Evolutionary conservation across 1,140 invertebrate genomes (phyloP).

Genomic region (Penaeus vannamei): DNA sequence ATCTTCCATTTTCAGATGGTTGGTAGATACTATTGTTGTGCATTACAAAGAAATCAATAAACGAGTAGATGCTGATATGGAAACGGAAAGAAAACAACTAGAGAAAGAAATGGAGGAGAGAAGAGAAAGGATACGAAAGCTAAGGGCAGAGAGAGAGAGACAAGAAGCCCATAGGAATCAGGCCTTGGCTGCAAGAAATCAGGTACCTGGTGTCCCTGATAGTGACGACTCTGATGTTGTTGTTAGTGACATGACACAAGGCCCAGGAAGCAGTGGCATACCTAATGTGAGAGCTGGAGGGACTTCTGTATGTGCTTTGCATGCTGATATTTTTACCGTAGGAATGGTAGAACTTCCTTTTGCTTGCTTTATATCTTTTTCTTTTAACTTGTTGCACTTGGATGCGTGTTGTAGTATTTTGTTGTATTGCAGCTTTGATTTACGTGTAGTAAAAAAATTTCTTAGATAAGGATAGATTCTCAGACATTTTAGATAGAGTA

Average conservation of each 20-base stretch:
- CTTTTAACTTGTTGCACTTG: too few species aligned
- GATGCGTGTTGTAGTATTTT: too few species aligned
- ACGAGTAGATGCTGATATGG: slow-evolving; percentile 54
- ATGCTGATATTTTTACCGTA: neutral
- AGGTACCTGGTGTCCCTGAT: neutral
- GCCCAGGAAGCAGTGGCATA: slow-evolving; percentile 10
- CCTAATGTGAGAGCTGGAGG: slow-evolving; percentile 42
- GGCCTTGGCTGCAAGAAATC: neutral
- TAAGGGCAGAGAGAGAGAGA: slow-evolving; percentile 45
- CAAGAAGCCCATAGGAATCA: slow-evolving; percentile 13
- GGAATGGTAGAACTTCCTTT: neutral
- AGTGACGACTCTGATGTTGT: slow-evolving; percentile 10
- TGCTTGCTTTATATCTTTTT: neutral
- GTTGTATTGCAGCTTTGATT: too few species aligned
- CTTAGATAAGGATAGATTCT: too few species aligned
- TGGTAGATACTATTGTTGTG: slow-evolving; percentile 66
- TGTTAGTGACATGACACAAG: neutral
- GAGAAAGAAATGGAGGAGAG: slow-evolving; percentile 46
- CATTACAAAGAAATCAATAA: slow-evolving; percentile 64
- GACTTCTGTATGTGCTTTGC: slow-evolving; percentile 16
- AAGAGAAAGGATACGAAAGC: slow-evolving; percentile 46
- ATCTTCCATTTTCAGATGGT: slow-evolving; percentile 54
- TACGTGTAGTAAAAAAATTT: too few species aligned
- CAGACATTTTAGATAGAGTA: too few species aligned
- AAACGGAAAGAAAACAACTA: slow-evolving; percentile 44